Base-by-base conservation (phyloP, 2,113 vertebrate genomes). In the Sebastes schlegelii region DNA sequence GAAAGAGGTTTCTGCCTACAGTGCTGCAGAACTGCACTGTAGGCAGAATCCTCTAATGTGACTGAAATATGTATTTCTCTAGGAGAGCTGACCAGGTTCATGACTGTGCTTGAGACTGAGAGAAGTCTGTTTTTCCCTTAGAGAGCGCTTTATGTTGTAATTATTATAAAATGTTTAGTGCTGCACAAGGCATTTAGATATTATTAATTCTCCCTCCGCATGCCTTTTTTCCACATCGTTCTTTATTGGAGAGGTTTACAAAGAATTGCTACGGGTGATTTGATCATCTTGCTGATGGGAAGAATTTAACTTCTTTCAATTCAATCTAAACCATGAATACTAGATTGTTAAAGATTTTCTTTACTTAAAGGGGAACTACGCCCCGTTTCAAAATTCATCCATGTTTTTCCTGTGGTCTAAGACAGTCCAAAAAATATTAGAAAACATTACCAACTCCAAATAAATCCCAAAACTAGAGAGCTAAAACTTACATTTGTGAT, bases 21-120 rank as follows among this genome's bases (percentile, higher is more conserved):
- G 52, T 10, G 60, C 67, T 62, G 72, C 71, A 71, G 65, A 52
- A 21, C 43, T 16, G n/a, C 42, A 7, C n/a, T 48, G n/a, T 26
- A 23, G 8, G 4, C 79, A 6, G 23, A 61, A 58, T 63, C 58
- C 51, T 11, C 14, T 71, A 76, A 77, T 72, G 72, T 77, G 72
- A 77, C 67, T 63, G 19, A 73, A 52, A 62, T 14, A 12, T 10
- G 4, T 12, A 13, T 52, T n/a, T 23, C 19, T 21, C 2, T 40
- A 21, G 9, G 21, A 19, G 26, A 4, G 2, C 19, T 6, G 8
- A 60, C 13, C 46, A 34, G 57, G 23, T 52, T 19, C 5, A 62
- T n/a, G 14, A 13, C 14, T 70, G 23, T 54, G 13, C 16, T 71
- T 52, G 2, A 52, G 40, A 51, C 11, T 34, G 6, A 68, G 52